A percentile compares a stretch with the other conserved stretches of the same genome.
phyloP scores from a whole-genome alignment of 2,888 invertebrate species.

The Acleris emargana region DNA sequence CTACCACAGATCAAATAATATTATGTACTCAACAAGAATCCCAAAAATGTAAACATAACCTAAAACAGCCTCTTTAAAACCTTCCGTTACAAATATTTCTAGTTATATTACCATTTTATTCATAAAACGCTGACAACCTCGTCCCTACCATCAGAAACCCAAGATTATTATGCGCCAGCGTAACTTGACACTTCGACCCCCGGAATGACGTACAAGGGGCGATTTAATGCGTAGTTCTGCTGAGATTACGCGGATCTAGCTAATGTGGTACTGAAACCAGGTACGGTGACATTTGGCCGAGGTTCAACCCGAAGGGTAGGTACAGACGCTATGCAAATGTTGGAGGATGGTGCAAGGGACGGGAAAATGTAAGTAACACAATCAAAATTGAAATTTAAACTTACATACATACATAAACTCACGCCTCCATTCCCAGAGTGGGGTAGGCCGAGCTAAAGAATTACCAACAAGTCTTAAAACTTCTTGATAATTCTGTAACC shows the following conservation, averaged over 20 bases:
- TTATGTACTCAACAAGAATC: neutral
- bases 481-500: too few relatives aligned
- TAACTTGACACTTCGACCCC: constrained; percentile 30
- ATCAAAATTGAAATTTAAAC: too few relatives aligned
- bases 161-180: constrained; percentile 31
- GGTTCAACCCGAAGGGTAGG: constrained; percentile 53
- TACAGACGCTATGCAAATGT: constrained; percentile 57
- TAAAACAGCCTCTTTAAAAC: constrained; percentile 4
- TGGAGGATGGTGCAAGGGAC: constrained; percentile 41
- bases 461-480: too few relatives aligned
- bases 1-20: neutral
- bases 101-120: constrained; percentile 28
- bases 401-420: too few relatives aligned
- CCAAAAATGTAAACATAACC: neutral
- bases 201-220: constrained; percentile 20
- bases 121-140: constrained; percentile 25
- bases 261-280: constrained; percentile 48
- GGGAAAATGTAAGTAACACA: too few relatives aligned
- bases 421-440: too few relatives aligned
- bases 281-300: constrained; percentile 65
- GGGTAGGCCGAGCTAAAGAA: too few relatives aligned
- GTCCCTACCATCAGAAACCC: constrained; percentile 28
- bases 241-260: constrained; percentile 23
- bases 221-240: constrained; percentile 34
- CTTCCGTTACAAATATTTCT: constrained; percentile 9